Evolutionary conservation across 2,113 vertebrate genomes (phyloP).

Genomic region (Ia io): DNA sequence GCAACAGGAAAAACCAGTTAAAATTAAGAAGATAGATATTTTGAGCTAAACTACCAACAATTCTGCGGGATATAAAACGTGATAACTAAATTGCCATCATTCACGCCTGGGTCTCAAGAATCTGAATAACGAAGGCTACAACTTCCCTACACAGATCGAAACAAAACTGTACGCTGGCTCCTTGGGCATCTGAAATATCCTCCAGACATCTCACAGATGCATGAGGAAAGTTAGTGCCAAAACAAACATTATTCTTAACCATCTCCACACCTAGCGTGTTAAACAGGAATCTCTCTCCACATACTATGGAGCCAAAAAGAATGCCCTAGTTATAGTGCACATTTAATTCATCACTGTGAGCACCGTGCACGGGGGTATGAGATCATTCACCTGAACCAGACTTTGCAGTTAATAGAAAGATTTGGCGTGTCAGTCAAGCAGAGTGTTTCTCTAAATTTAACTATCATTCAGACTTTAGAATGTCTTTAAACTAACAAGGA

Average conservation of each 20-base stretch:
- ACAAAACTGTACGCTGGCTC: neutral
- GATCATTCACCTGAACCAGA: conserved; percentile 39
- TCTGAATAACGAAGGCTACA: conserved; percentile 47
- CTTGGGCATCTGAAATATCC: neutral
- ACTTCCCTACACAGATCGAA: neutral
- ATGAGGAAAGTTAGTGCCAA: neutral
- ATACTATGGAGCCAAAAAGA: neutral
- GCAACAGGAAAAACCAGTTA: conserved; percentile 71
- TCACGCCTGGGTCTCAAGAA: conserved; percentile 41
- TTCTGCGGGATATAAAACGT: conserved; percentile 63
- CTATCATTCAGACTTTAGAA: conserved; percentile 53
- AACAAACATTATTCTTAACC: conserved; percentile 20
- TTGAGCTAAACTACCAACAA: conserved; percentile 61
- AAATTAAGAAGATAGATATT: conserved; percentile 69
- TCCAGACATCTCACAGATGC: neutral
- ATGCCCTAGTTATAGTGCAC: neutral
- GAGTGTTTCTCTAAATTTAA: conserved; percentile 39
- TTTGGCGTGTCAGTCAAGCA: conserved; percentile 36
- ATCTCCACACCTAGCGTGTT: conserved; percentile 21
- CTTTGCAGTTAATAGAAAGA: conserved; percentile 37
- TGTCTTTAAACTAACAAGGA: conserved; percentile 58
- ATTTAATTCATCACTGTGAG: neutral
- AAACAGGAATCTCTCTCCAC: conserved; percentile 41
- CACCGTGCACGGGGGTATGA: neutral
- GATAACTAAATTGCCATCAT: conserved; percentile 46